These are phyloP conservation scores for Micromys minutus DNA, from an alignment of 2,113 vertebrate species.

Conservation along the genomic window DNA sequence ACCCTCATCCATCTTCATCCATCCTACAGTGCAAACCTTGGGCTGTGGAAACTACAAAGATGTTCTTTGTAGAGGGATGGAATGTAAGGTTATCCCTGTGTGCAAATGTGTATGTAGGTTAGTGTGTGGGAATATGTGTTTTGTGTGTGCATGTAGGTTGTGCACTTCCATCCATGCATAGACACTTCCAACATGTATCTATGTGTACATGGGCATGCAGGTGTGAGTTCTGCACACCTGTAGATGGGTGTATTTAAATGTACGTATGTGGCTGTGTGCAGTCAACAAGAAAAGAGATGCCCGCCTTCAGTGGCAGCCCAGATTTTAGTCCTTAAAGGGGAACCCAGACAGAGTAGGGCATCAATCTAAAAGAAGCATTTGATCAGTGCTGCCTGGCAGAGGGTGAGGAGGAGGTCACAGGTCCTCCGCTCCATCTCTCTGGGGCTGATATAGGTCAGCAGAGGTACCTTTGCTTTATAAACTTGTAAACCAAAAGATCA, in stretches of 20 bases:
- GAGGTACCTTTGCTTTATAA: background rate
- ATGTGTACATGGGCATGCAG: too few relatives aligned
- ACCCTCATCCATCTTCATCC: background rate
- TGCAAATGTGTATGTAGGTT: background rate
- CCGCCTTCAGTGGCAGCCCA: background rate
- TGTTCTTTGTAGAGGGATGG: background rate
- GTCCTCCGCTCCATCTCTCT: background rate
- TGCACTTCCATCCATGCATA: too few relatives aligned
- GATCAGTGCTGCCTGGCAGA: background rate
- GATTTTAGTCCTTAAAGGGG: background rate
- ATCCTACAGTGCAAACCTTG: too few relatives aligned
- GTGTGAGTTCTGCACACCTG: background rate
- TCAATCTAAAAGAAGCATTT: background rate
- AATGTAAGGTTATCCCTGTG: background rate
- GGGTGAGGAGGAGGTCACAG: background rate
- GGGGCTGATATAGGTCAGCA: background rate
- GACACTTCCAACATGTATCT: background rate
- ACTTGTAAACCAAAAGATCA: constrained; percentile 7
- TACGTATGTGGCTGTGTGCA: background rate
- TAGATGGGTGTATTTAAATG: background rate
- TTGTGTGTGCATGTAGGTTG: too few relatives aligned
- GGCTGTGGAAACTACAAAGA: background rate
- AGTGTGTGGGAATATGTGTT: too few relatives aligned
- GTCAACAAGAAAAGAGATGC: background rate
- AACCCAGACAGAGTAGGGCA: background rate